Base-by-base conservation (phyloP, 2,113 vertebrate genomes). In the Laterallus jamaicensis region DNA sequence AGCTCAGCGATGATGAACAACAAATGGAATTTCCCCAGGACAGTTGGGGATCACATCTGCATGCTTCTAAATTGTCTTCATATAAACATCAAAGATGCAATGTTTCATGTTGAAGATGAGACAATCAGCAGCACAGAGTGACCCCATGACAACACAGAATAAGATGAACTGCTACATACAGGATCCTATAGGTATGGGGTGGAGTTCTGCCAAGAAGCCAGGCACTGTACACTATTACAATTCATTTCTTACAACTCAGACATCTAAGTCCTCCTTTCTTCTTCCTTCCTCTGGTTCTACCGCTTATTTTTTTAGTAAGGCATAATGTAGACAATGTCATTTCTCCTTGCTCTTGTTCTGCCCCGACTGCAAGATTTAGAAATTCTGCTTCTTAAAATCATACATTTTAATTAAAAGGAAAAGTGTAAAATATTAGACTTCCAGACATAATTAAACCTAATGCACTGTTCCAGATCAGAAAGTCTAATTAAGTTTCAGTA, bases 391-490 rank as follows among this genome's bases (percentile, higher is more conserved):
- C 87, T 92, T 82, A 88, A 86, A 88, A 89, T 76, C 66, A 40
- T 76, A 93, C 22, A 88, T 92, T 97, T 96, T 93, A 97, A 96
- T 97, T 96, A 93, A 94, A 95, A 85, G 80, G 80, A 79, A 84
- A 95, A 97, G 58, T 73, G 70, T 52, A 89, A 94, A 94, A 96
- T 83, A 94, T 47, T 70, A 90, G 82, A 83, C 82, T 93, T 92
- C 47, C 80, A 95, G 95, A 92, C 80, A 91, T 97, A 96, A 97
- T 97, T 95, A 96, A 96, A 96, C 60, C 71, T 93, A 97, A 96
- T 82, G 63, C 15, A 10, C 52, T 86, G 64, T 94, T 96, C 64
- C 86, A 96, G 82, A 95, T 95, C 83, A 96, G 79, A 95, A 97
- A 69, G 44, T 88, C 89, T 84, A 97, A 95, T 97, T 96, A 97